Percentiles rank a stretch among this genome's conserved stretches.
Evolutionary conservation across 2,888 invertebrate species (phyloP).

Genomic region (Philereme vetulata): DNA sequence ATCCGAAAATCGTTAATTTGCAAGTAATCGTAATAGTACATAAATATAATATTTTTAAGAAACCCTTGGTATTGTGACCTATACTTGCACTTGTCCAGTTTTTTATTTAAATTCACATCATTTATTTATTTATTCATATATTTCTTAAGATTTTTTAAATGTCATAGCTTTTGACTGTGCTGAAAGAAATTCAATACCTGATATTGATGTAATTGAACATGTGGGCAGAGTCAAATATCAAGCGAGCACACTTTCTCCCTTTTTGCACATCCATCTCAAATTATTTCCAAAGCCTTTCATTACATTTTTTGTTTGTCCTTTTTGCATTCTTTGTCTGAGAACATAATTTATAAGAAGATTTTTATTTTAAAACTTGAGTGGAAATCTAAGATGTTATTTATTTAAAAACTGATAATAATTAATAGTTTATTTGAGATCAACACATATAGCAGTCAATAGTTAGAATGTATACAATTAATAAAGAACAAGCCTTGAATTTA

Average conservation of each 20-base stretch:
- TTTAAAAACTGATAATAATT: background rate
- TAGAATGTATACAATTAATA: background rate
- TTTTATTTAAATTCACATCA: too few relatives aligned
- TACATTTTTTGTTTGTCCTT: conserved; percentile 20
- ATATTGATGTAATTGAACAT: conserved; percentile 30
- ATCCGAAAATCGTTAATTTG: too few relatives aligned
- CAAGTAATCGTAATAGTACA: too few relatives aligned
- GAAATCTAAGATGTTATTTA: background rate
- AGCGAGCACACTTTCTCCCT: conserved; percentile 35
- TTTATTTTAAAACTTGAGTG: background rate
- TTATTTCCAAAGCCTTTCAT: conserved; percentile 2
- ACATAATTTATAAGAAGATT: conserved; percentile 2
- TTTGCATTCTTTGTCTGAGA: conserved; percentile 6
- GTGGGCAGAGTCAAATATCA: conserved; percentile 25
- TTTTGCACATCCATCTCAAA: conserved; percentile 12
- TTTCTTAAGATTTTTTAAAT: too few relatives aligned
- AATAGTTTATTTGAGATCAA: background rate
- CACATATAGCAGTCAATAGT: background rate
- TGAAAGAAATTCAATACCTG: conserved; percentile 13
- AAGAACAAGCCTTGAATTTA: background rate
- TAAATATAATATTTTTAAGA: too few relatives aligned
- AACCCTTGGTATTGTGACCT: too few relatives aligned
- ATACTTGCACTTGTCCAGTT: too few relatives aligned
- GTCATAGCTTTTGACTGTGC: background rate
- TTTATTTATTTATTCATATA: too few relatives aligned